A percentile compares a stretch with the other conserved stretches of the same genome.
Evolutionary conservation across 37 sponge, comb jelly and placozoan genomes (phyloP).

Genomic region (Diacarnus erythraeanus): DNA sequence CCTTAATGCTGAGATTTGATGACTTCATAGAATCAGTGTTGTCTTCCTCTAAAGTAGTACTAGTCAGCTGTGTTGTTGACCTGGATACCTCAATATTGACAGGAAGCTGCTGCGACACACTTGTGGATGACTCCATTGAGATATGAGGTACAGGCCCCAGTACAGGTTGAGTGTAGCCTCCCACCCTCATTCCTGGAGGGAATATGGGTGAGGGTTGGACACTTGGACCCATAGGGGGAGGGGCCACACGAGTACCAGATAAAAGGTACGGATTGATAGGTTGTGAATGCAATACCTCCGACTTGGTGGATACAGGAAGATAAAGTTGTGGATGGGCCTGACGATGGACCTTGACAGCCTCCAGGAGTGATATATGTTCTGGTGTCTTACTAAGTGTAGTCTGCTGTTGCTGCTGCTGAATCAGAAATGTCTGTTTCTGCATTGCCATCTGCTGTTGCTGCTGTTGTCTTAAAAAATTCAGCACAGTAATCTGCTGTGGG

Average conservation of each 20-base stretch:
- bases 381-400: too few species aligned
- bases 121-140: background rate
- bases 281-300: too few species aligned
- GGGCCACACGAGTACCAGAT: too few species aligned
- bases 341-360: too few species aligned
- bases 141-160: background rate
- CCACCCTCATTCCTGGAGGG: background rate
- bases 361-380: too few species aligned
- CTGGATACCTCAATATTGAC: too few species aligned
- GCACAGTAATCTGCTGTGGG: background rate
- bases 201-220: background rate
- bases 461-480: background rate
- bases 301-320: too few species aligned
- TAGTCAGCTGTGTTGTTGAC: background rate
- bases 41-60: background rate
- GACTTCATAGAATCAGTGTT: constrained; percentile 8
- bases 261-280: too few species aligned
- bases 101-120: background rate
- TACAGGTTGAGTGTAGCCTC: background rate
- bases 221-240: background rate
- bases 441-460: background rate
- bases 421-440: background rate
- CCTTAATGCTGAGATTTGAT: constrained; percentile 22
- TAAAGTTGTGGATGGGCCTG: too few species aligned
- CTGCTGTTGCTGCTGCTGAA: constrained; percentile 16